These are phyloP conservation scores for Drosophila buzzatii DNA, from an alignment of 2,888 invertebrate species.

Conservation along the genomic window DNA sequence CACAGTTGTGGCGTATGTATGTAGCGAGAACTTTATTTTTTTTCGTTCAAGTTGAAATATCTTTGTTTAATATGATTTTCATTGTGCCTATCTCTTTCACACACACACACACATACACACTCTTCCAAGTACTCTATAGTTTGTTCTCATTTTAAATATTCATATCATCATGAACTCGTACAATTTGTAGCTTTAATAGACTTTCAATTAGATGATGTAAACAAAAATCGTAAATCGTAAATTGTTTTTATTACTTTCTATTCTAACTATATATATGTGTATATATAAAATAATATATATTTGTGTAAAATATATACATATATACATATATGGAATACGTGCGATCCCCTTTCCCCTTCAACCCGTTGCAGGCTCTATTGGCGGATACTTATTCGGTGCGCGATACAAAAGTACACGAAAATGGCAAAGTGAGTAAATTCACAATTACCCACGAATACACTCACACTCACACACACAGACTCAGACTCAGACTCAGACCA, in stretches of 20 bases:
- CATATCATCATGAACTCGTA: constrained; percentile 9
- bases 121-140: background rate
- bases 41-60: constrained; percentile 7
- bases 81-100: background rate
- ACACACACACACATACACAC: background rate
- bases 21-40: constrained; percentile 18
- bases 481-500: constrained; percentile 11
- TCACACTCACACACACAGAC: constrained; percentile 15
- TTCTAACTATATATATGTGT: constrained; percentile 22
- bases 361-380: constrained; percentile 88
- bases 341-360: constrained; percentile 48
- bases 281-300: background rate
- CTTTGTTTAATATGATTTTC: constrained; percentile 12
- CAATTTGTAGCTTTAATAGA: constrained; percentile 29
- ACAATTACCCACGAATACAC: constrained; percentile 43
- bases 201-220: constrained; percentile 33
- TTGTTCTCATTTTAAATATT: constrained; percentile 15
- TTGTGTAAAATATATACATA: constrained; percentile 22
- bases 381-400: constrained; percentile 87
- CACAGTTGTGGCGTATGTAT: constrained; percentile 31
- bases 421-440: constrained; percentile 90
- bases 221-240: constrained; percentile 30
- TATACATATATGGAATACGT: constrained; percentile 68
- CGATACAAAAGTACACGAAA: constrained; percentile 91
- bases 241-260: constrained; percentile 32